phyloP scores from a whole-genome alignment of 1,140 invertebrate species.

The Cryptotermes secundus region DNA sequence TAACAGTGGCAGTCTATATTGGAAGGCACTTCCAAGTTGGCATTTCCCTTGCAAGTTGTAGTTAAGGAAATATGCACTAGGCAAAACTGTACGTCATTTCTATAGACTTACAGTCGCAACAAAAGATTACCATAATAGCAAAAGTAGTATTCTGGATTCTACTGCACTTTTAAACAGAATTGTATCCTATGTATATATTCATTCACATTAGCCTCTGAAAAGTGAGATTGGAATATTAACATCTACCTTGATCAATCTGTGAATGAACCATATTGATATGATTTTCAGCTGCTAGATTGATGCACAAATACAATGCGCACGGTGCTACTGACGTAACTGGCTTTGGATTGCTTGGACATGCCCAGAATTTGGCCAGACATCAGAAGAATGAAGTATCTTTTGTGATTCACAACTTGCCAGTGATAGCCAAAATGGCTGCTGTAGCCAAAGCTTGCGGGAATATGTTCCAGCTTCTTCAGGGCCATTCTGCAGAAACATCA shows the following conservation, averaged over 20 bases:
- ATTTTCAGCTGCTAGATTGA: constrained; percentile 75
- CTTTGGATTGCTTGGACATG: constrained; percentile 94
- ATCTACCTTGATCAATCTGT: not conserved
- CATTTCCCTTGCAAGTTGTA: too few species aligned
- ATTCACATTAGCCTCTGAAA: too few species aligned
- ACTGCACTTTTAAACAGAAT: too few species aligned
- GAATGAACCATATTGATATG: not conserved
- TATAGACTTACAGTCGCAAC: too few species aligned
- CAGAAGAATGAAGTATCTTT: constrained; percentile 98
- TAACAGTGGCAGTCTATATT: too few species aligned
- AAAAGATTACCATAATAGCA: too few species aligned
- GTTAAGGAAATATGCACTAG: too few species aligned
- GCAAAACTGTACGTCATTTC: too few species aligned
- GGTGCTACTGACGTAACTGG: constrained; percentile 97
- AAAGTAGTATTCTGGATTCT: too few species aligned
- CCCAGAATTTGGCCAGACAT: constrained; percentile 92
- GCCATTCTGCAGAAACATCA: constrained; percentile 86
- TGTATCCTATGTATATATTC: too few species aligned
- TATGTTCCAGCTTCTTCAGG: constrained; percentile 93
- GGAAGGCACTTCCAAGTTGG: too few species aligned
- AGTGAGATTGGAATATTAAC: not conserved
- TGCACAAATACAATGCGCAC: constrained; percentile 98
- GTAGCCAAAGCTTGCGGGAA: constrained; percentile 93
- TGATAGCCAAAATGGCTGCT: constrained; percentile 97
- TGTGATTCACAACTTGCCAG: constrained; percentile 95